phyloP scores from a whole-genome alignment of 30 jellyfish, hydroid and myxozoan species.

The Cassiopea andromeda region DNA sequence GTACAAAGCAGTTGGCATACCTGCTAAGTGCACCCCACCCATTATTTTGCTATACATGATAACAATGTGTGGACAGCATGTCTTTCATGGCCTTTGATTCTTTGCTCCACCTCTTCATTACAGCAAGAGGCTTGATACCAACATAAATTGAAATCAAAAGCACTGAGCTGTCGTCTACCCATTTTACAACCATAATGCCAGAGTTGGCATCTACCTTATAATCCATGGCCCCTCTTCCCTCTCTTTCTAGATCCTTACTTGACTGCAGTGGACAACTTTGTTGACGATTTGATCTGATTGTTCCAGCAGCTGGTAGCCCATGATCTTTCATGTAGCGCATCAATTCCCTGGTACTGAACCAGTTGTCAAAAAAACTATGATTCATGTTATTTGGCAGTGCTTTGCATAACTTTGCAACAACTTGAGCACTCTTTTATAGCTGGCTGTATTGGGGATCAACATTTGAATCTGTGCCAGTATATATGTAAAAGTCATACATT shows the following conservation, averaged over 20 bases:
- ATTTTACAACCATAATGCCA: constrained; percentile 70
- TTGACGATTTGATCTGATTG: constrained; percentile 73
- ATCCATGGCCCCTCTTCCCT: constrained; percentile 65
- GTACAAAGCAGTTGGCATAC: constrained; percentile 72
- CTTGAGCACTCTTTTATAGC: constrained; percentile 71
- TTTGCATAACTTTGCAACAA: constrained; percentile 73
- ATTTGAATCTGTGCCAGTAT: constrained; percentile 66
- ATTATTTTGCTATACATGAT: constrained; percentile 64
- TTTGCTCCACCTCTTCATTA: constrained; percentile 66
- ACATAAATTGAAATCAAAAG: constrained; percentile 66
- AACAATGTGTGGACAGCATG: constrained; percentile 71
- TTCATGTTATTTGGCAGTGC: constrained; percentile 42
- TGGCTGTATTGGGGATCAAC: constrained; percentile 41
- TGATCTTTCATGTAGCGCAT: constrained; percentile 45
- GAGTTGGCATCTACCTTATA: constrained; percentile 60
- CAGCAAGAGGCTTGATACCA: constrained; percentile 74
- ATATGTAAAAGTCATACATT: constrained; percentile 75
- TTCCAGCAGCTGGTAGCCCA: constrained; percentile 75
- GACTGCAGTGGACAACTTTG: constrained; percentile 74
- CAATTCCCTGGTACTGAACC: constrained; percentile 76
- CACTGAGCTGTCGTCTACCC: constrained; percentile 80
- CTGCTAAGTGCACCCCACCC: constrained; percentile 93
- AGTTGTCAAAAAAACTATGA: constrained; percentile 70
- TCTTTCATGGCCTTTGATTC: constrained; percentile 56
- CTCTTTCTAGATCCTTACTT: constrained; percentile 56